Conservation (phyloP, 2,888 invertebrate genomes). For the Eurytoma californica region DNA sequence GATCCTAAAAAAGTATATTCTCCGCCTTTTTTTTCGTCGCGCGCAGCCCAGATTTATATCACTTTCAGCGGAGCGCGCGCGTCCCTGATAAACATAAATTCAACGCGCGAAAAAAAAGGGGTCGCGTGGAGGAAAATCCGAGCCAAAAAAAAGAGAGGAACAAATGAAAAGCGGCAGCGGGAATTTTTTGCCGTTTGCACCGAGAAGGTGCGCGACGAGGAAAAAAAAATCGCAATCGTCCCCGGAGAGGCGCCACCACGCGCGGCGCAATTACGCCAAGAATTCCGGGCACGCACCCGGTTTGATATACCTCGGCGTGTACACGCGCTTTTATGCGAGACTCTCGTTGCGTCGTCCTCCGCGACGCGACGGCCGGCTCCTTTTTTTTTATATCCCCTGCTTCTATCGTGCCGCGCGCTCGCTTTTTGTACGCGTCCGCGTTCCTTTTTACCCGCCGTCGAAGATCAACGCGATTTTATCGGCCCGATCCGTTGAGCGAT, state of each 20-base stretch:
- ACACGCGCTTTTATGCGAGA: constrained; percentile 57
- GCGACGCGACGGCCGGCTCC: neutral
- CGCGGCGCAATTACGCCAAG: constrained; percentile 71
- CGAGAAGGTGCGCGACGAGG: neutral
- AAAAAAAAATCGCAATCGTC: constrained; percentile 67
- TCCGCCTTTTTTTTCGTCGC: neutral
- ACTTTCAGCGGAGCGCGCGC: constrained; percentile 23
- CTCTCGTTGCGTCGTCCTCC: constrained; percentile 60
- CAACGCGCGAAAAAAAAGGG: neutral
- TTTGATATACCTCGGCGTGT: constrained; percentile 63
- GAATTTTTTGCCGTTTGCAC: neutral
- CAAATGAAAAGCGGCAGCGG: neutral
- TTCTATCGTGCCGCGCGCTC: neutral
- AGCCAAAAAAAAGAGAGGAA: neutral
- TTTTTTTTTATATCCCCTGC: neutral
- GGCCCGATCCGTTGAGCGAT: no score
- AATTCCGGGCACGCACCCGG: constrained; percentile 70
- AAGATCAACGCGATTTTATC: neutral
- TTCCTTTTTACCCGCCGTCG: neutral
- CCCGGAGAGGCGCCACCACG: constrained; percentile 61
- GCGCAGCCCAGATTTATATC: constrained; percentile 15
- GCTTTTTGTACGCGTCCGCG: neutral
- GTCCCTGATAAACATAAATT: constrained; percentile 48
- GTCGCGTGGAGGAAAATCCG: neutral
- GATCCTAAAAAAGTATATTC: neutral